phyloP scores from a whole-genome alignment of 2,113 vertebrate genomes.

The Oplegnathus fasciatus region DNA sequence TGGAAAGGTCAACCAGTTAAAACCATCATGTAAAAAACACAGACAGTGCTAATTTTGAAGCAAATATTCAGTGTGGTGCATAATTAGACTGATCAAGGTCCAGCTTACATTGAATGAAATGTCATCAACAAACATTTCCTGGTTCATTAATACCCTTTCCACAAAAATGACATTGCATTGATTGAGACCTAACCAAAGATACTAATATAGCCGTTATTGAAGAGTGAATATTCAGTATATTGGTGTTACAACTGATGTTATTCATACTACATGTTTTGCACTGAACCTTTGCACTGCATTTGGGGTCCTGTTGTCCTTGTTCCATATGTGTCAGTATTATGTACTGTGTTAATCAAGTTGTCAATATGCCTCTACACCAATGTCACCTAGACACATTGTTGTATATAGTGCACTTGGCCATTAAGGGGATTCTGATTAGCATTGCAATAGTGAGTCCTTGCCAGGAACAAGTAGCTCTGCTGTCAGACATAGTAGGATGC shows the following conservation, averaged over 20 bases:
- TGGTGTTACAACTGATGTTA: not conserved
- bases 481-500: constrained; percentile 15
- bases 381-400: constrained; percentile 33
- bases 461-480: constrained; percentile 21
- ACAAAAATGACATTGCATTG: not conserved
- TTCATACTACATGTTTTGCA: not conserved
- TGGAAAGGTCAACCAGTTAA: constrained; percentile 37
- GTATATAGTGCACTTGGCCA: constrained; percentile 6
- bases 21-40: not conserved
- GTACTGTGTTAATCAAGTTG: constrained; percentile 32
- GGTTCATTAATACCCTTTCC: not conserved
- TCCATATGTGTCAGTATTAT: constrained; percentile 11
- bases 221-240: not conserved
- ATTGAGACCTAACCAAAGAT: not conserved
- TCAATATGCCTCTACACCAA: constrained; percentile 42
- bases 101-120: not conserved
- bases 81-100: not conserved
- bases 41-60: not conserved
- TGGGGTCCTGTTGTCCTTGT: constrained; percentile 21
- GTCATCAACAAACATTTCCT: not conserved
- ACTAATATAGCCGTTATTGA: not conserved
- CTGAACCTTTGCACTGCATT: not conserved
- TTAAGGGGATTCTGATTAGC: constrained; percentile 47
- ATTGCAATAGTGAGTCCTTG: constrained; percentile 44
- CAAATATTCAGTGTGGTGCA: not conserved